A percentile compares a stretch with the other conserved stretches of the same genome.
Evolutionary conservation across 1,140 invertebrate genomes (phyloP).

Genomic region (Philotrypesis tridentata): DNA sequence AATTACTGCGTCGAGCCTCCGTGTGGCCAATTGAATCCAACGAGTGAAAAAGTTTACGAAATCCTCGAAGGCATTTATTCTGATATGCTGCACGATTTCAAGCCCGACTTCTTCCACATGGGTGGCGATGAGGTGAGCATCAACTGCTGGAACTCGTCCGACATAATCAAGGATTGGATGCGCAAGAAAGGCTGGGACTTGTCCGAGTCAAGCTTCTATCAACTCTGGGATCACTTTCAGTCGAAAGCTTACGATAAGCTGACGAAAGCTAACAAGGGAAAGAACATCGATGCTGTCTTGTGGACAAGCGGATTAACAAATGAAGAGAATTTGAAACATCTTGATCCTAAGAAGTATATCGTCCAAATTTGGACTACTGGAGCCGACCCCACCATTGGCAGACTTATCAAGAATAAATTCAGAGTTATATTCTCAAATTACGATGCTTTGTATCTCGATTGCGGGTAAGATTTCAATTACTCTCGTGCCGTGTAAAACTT

Average conservation of each 20-base stretch:
- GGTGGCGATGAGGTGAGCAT: constrained; percentile 89
- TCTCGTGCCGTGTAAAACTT: constrained; percentile 12
- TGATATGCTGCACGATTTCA: constrained; percentile 80
- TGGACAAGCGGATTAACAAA: constrained; percentile 89
- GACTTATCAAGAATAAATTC: constrained; percentile 81
- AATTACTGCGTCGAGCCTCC: constrained; percentile 88
- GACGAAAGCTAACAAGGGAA: constrained; percentile 72
- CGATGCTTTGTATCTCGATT: constrained; percentile 89
- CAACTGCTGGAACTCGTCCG: constrained; percentile 85
- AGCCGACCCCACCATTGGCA: constrained; percentile 77
- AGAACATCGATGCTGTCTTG: constrained; percentile 79
- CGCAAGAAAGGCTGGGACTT: constrained; percentile 75
- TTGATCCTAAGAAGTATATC: constrained; percentile 84
- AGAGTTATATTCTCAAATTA: constrained; percentile 88
- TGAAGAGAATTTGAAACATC: constrained; percentile 76
- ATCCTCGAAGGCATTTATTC: constrained; percentile 81
- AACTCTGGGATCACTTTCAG: constrained; percentile 87
- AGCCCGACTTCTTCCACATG: constrained; percentile 90
- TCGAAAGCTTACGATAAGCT: constrained; percentile 75
- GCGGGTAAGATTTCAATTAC: constrained; percentile 75
- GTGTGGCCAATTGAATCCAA: constrained; percentile 89
- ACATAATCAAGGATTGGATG: constrained; percentile 83
- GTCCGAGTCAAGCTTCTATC: constrained; percentile 79
- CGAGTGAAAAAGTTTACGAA: constrained; percentile 82
- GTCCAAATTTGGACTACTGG: constrained; percentile 88